Evolutionary conservation across 1,140 invertebrate genomes (phyloP).

Genomic region (Dendroctonus valens): DNA sequence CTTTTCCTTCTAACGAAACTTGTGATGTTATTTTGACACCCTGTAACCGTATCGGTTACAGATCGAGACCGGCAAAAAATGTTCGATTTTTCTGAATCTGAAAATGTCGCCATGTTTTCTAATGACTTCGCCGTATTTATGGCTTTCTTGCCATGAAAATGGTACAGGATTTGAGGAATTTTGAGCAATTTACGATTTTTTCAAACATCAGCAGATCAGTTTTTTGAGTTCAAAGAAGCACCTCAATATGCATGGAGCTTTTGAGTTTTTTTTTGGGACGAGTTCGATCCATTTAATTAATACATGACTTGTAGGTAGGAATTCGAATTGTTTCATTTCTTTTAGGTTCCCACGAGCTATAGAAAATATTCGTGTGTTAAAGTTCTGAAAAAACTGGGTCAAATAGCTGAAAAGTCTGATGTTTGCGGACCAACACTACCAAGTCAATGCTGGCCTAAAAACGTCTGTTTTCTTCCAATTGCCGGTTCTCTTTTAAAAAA

Average conservation of each 20-base stretch:
- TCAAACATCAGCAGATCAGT: background rate
- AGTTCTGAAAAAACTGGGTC: background rate
- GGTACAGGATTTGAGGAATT: background rate
- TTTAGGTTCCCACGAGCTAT: background rate
- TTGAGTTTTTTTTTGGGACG: background rate
- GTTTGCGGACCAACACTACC: background rate
- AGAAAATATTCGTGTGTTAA: background rate
- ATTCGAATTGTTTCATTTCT: background rate
- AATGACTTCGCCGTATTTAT: background rate
- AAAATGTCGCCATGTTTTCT: background rate
- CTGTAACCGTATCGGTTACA: too few relatives aligned
- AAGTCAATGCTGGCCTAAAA: too few relatives aligned
- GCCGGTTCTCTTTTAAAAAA: too few relatives aligned
- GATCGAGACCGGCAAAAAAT: too few relatives aligned
- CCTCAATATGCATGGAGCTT: background rate
- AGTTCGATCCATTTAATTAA: constrained; percentile 2
- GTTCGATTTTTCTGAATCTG: background rate
- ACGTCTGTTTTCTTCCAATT: too few relatives aligned
- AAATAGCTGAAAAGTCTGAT: background rate
- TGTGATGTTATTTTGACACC: too few relatives aligned
- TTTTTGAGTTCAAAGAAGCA: background rate
- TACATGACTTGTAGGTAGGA: background rate
- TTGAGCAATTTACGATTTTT: background rate
- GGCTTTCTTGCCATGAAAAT: background rate
- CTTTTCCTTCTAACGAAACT: too few relatives aligned